Conservation (phyloP, 2,888 invertebrate genomes). For the Drosophila testacea region DNA sequence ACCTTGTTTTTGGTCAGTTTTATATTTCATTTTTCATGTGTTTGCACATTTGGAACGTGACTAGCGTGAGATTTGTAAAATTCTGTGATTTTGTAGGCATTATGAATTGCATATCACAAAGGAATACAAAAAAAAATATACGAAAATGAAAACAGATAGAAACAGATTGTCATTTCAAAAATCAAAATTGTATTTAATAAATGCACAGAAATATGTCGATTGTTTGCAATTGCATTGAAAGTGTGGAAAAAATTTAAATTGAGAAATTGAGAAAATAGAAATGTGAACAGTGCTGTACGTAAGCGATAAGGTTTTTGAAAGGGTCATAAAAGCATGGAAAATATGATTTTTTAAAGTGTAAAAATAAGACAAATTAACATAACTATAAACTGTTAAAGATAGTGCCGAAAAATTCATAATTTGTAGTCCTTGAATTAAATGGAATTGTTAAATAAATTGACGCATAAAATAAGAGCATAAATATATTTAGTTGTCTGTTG, state of each 20-base stretch:
- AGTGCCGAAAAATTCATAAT: background rate
- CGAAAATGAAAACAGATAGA: background rate
- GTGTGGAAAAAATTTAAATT: background rate
- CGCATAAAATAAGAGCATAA: background rate
- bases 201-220: constrained; percentile 45
- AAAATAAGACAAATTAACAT: background rate
- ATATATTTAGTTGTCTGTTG: too few relatives aligned
- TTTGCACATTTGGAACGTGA: constrained; percentile 69
- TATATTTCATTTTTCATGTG: constrained; percentile 44
- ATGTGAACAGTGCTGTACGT: constrained; percentile 5
- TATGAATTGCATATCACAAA: constrained; percentile 43
- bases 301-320: constrained; percentile 7
- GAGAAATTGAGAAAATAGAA: background rate
- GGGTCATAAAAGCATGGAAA: background rate
- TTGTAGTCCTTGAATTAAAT: background rate
- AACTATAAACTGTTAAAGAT: background rate
- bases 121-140: constrained; percentile 12
- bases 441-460: background rate
- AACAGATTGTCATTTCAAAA: constrained; percentile 29
- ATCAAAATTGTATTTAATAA: constrained; percentile 57
- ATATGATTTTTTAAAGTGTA: background rate
- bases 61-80: constrained; percentile 63
- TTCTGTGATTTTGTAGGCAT: constrained; percentile 42
- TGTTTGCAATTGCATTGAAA: constrained; percentile 26
- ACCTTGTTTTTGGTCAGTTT: constrained; percentile 32